Evolutionary conservation across 1,140 invertebrate genomes (phyloP).

Genomic region (Papilio xuthus): DNA sequence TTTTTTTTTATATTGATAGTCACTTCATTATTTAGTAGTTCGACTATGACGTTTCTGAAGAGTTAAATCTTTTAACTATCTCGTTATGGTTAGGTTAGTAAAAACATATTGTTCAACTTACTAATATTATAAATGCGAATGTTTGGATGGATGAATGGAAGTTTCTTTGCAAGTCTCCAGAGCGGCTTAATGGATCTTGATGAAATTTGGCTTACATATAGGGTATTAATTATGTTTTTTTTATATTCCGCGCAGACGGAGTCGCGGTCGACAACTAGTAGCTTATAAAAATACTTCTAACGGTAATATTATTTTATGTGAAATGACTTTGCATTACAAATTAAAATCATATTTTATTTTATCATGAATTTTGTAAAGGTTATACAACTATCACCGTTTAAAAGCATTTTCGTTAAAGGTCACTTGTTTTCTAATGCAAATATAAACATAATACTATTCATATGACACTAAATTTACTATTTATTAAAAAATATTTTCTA

Average conservation of each 20-base stretch:
- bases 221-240: too few species aligned
- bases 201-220: too few species aligned
- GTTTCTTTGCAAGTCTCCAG: too few species aligned
- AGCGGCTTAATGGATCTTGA: too few species aligned
- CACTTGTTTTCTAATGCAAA: conserved; percentile 15
- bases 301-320: background rate
- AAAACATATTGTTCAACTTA: too few species aligned
- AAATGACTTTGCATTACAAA: background rate
- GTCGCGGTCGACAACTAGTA: too few species aligned
- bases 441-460: background rate
- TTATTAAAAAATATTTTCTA: background rate
- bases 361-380: background rate
- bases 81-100: background rate
- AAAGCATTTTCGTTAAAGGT: conserved; percentile 5
- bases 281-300: background rate
- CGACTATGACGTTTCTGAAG: too few species aligned
- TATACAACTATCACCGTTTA: conserved; percentile 5
- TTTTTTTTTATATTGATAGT: background rate
- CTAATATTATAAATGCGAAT: too few species aligned
- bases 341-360: background rate
- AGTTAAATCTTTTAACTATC: background rate
- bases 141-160: too few species aligned
- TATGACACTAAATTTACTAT: background rate
- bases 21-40: background rate
- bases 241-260: too few species aligned